Evolutionary conservation across 30 jellyfish, hydroid and myxozoan genomes (phyloP).

Genomic region (Turritopsis dohrnii): DNA sequence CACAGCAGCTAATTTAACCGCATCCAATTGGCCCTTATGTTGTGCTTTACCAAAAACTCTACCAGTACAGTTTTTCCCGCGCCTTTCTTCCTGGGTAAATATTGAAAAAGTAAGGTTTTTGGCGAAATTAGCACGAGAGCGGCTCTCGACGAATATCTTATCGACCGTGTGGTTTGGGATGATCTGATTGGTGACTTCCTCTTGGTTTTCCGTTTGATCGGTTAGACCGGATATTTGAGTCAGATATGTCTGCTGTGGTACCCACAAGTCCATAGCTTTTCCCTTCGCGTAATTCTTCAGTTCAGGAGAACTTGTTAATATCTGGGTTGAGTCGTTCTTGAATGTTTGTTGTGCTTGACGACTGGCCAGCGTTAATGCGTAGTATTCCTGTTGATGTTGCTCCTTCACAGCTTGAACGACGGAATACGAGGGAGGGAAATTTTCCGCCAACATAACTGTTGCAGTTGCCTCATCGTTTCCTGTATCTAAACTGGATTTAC

Average conservation of each 20-base stretch:
- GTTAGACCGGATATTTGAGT: constrained; percentile 13
- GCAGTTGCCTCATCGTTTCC: constrained; percentile 8
- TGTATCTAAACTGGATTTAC: not conserved
- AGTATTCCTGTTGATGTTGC: constrained; percentile 87
- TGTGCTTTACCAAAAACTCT: constrained; percentile 85
- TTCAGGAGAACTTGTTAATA: constrained; percentile 11
- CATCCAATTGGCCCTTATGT: constrained; percentile 85
- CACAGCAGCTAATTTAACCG: constrained; percentile 62
- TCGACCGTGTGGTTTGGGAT: constrained; percentile 25
- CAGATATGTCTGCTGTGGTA: constrained; percentile 17
- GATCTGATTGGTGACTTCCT: not conserved
- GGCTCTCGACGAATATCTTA: constrained; percentile 64
- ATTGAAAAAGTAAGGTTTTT: constrained; percentile 82
- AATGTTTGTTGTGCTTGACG: constrained; percentile 55
- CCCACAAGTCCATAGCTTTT: constrained; percentile 29
- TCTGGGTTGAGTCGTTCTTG: constrained; percentile 31
- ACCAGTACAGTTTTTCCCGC: constrained; percentile 95
- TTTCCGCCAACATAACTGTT: constrained; percentile 13
- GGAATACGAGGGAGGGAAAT: constrained; percentile 42
- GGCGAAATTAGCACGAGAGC: constrained; percentile 94
- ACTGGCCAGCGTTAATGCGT: constrained; percentile 68
- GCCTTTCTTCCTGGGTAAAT: constrained; percentile 70
- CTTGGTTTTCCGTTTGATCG: constrained; percentile 7
- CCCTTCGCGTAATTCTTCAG: constrained; percentile 6
- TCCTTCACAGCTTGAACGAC: constrained; percentile 66